These are phyloP conservation scores for Salvelinus namaycush DNA, from an alignment of 2,113 vertebrate species.

Conservation along the genomic window DNA sequence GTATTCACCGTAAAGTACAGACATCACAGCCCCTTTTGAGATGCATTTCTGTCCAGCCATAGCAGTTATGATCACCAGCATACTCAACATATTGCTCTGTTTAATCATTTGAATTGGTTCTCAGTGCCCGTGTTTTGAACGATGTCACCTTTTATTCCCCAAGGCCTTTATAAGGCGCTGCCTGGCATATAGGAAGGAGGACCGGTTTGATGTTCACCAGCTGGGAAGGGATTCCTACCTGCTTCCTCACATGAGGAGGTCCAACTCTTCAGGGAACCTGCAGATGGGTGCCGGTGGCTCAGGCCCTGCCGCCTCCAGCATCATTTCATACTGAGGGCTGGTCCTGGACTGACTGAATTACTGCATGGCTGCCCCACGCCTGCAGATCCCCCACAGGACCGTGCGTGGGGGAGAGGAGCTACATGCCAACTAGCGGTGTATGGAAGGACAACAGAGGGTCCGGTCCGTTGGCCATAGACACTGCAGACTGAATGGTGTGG, in stretches of 20 bases:
- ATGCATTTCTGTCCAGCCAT: background rate
- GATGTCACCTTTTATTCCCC: background rate
- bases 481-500: conserved; percentile 13
- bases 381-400: conserved; percentile 63
- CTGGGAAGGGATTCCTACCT: conserved; percentile 95
- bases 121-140: background rate
- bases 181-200: conserved; percentile 97
- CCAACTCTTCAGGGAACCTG: conserved; percentile 96
- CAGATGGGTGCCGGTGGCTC: conserved; percentile 86
- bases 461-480: conserved; percentile 15
- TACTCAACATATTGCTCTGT: background rate
- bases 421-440: conserved; percentile 18
- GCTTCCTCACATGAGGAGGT: conserved; percentile 97
- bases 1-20: background rate
- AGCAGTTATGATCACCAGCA: background rate
- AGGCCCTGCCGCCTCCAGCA: conserved; percentile 85
- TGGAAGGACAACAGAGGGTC: conserved; percentile 27
- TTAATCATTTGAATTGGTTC: conserved; percentile 38
- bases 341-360: conserved; percentile 50
- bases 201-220: conserved; percentile 94
- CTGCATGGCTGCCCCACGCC: conserved; percentile 40
- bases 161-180: conserved; percentile 97
- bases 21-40: background rate
- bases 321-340: conserved; percentile 89
- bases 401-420: conserved; percentile 14